Conservation (phyloP, 2,888 invertebrate species). For the Stenchaetothrips biformis region DNA sequence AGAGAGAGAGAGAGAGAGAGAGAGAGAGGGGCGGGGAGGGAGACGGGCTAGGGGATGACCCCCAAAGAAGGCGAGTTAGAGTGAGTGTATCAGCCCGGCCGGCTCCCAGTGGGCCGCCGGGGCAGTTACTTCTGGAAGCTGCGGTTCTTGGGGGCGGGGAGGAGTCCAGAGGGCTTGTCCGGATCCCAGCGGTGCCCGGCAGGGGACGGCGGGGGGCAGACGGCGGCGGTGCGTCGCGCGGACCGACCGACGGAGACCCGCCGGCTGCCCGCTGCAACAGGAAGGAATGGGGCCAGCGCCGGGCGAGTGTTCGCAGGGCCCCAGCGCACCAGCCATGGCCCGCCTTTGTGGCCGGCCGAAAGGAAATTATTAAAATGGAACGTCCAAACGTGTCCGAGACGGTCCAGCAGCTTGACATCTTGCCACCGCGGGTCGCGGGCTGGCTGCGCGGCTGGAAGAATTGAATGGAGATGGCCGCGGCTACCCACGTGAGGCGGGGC, state of each 20-base stretch:
- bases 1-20: background rate
- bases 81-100: constrained; percentile 5
- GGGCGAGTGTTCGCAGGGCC: too few species aligned
- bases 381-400: too few species aligned
- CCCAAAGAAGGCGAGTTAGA: constrained; percentile 9
- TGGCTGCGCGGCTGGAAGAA: too few species aligned
- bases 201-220: background rate
- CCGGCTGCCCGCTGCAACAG: background rate
- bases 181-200: background rate
- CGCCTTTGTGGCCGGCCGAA: too few species aligned
- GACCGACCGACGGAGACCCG: background rate
- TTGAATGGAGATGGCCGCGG: too few species aligned
- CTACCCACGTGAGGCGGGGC: background rate
- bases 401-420: too few species aligned
- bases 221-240: background rate
- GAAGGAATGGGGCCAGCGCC: too few species aligned
- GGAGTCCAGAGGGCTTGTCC: constrained; percentile 3
- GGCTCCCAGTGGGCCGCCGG: background rate
- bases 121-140: constrained; percentile 18
- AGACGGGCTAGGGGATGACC: background rate
- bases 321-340: too few species aligned
- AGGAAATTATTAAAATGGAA: too few species aligned
- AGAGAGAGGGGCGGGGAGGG: background rate
- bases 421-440: too few species aligned
- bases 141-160: background rate